Evolutionary conservation across 2,797 vertebrate genomes (phyloP), one percentile per base, ranked within the genome.

Genomic region (Champsocephalus gunnari): DNA sequence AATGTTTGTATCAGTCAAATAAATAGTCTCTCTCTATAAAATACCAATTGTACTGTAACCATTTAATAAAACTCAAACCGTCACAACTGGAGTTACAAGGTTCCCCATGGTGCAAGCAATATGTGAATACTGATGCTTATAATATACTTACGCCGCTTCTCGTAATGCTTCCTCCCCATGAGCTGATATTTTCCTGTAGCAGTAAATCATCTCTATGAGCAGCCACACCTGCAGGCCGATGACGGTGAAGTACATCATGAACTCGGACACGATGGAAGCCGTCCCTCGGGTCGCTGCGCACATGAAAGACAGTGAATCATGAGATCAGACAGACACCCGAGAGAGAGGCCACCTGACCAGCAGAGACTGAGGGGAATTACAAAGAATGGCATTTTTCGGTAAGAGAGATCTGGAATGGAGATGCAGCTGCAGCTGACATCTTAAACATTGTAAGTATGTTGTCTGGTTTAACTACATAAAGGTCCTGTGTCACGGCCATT

Each of bases 171-270:
- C 96, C n/a, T 98, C 97, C 0, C 97, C 96, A 0, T 95, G 96
- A 0, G 97, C 94, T 0, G 97, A 75, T 0, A 98, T 97, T 90
- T 98, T 98, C 63, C 94, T 94, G 90, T 98, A 98, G 85, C 97
- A 98, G 85, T 98, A 98, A 0, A 98, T 93, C 97, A 98, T 98
- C 94, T 98, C 97, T 0, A 96, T 97, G 87, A 96, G 95, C 16
- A 98, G 95, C 97, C 97, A 98, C 55, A 98, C 89, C 77, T 97
- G 97, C 61, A 98, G 94, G 54, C 97, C 96, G 14, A 98, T 97
- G 69, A 97, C 97, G 70, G 97, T 94, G 62, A 98, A 96, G 17
- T 98, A 98, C 97, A 98, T 98, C 96, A 98, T 98, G 80, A 98
- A 95, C 89, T 98, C 97, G 0, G 97, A 98, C 84, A 97, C 96